Evolutionary conservation across 2,888 invertebrate genomes (phyloP).

Genomic region (Zygogramma bicolorata): DNA sequence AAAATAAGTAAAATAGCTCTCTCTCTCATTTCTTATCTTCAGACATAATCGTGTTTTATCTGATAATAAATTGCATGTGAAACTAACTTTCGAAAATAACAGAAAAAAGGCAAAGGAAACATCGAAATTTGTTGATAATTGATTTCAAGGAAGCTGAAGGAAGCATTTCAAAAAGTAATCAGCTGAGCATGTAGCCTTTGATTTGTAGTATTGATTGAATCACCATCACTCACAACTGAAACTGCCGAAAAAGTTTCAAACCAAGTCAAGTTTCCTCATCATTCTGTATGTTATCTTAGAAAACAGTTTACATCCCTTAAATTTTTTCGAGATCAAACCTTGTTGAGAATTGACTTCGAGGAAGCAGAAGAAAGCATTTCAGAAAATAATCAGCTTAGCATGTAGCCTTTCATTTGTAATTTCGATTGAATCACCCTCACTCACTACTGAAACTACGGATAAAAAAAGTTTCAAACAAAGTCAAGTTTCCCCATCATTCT

Average conservation of each 20-base stretch:
- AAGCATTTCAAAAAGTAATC: neutral
- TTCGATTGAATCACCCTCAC: neutral
- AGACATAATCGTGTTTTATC: too few relatives aligned
- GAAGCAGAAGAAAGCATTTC: too few relatives aligned
- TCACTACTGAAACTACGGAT: neutral
- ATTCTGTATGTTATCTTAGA: neutral
- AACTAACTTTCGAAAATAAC: too few relatives aligned
- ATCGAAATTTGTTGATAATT: too few relatives aligned
- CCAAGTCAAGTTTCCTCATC: neutral
- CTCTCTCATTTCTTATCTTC: too few relatives aligned
- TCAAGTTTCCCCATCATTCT: neutral
- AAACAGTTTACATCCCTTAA: too few relatives aligned
- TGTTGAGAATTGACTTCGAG: too few relatives aligned
- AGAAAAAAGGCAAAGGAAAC: too few relatives aligned
- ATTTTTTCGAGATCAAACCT: too few relatives aligned
- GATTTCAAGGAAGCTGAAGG: too few relatives aligned
- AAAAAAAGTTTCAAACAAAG: neutral
- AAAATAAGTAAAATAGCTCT: too few relatives aligned
- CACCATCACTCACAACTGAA: neutral
- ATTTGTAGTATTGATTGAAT: neutral
- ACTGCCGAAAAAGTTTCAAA: neutral
- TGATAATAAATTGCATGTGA: too few relatives aligned
- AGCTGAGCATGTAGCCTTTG: neutral
- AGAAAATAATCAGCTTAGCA: neutral
- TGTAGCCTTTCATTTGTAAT: neutral